Percentiles rank a stretch among this genome's conserved stretches.
These are phyloP conservation scores for Muraenolepis orangiensis DNA, from an alignment of 2,797 vertebrate genomes.

Conservation along the genomic window DNA sequence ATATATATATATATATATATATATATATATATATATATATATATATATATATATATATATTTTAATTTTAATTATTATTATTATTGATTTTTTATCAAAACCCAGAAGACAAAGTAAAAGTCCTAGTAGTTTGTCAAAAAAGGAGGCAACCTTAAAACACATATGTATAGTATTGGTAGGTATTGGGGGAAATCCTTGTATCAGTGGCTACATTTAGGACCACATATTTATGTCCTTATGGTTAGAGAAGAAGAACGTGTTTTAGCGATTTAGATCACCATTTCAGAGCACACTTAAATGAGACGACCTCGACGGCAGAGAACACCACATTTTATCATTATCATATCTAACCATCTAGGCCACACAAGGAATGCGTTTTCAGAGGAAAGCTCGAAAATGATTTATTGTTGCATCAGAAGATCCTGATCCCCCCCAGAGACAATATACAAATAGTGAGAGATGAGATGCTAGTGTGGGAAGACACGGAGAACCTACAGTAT, in stretches of 20 bases:
- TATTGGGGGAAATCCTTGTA: too few species aligned
- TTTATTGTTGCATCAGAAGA: neutral
- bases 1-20: too few species aligned
- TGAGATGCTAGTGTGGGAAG: neutral
- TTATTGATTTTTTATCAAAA: too few species aligned
- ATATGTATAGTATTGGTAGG: too few species aligned
- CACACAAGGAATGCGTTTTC: neutral
- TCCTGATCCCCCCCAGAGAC: neutral
- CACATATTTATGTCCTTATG: too few species aligned
- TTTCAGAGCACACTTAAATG: too few species aligned
- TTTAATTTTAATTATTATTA: too few species aligned
- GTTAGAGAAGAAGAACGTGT: neutral
- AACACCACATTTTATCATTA: neutral
- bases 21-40: too few species aligned
- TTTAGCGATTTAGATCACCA: too few species aligned
- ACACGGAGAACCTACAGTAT: neutral
- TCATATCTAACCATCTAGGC: neutral
- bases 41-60: too few species aligned
- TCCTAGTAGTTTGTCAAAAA: neutral
- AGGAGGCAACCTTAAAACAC: neutral
- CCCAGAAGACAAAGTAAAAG: neutral
- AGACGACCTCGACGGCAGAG: neutral
- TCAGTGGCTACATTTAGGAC: neutral
- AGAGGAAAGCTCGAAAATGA: neutral
- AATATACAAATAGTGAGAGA: neutral